Conservation (phyloP, 92 coral and sea anemone genomes). For the Scolanthus callimorphus region DNA sequence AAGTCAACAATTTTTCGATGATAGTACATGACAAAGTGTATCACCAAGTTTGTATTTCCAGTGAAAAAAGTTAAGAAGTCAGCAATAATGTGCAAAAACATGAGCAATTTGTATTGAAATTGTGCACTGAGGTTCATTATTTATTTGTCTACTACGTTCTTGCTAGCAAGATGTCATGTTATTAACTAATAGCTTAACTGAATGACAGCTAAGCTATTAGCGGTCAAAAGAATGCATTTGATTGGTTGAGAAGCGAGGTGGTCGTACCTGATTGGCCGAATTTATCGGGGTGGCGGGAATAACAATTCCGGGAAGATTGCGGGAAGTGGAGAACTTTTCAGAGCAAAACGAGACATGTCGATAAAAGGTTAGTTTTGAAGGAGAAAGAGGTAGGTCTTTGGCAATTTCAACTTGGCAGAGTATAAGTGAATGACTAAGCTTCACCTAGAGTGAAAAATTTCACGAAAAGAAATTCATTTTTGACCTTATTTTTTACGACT, state of each 20-base stretch:
- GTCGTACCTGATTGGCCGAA: background rate
- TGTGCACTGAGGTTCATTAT: background rate
- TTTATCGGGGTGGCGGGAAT: background rate
- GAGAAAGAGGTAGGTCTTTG: background rate
- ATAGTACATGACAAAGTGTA: background rate
- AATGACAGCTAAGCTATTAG: constrained; percentile 1
- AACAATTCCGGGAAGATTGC: background rate
- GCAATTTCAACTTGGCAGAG: background rate
- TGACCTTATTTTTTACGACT: too few species aligned
- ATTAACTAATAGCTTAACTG: too few species aligned
- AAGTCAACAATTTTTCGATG: background rate
- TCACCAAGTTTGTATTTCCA: background rate
- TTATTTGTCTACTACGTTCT: background rate
- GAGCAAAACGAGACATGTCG: background rate
- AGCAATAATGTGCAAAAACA: background rate
- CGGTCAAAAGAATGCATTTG: background rate
- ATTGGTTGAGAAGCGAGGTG: background rate
- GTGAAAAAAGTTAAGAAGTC: background rate
- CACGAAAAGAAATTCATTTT: too few species aligned
- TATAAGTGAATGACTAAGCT: background rate
- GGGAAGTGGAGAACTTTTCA: background rate
- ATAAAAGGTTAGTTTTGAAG: background rate
- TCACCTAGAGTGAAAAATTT: background rate
- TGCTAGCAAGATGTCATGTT: background rate
- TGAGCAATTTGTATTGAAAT: background rate